These are phyloP conservation scores for Danaus melanippus DNA, from an alignment of 1,140 invertebrate genomes.

Conservation along the genomic window DNA sequence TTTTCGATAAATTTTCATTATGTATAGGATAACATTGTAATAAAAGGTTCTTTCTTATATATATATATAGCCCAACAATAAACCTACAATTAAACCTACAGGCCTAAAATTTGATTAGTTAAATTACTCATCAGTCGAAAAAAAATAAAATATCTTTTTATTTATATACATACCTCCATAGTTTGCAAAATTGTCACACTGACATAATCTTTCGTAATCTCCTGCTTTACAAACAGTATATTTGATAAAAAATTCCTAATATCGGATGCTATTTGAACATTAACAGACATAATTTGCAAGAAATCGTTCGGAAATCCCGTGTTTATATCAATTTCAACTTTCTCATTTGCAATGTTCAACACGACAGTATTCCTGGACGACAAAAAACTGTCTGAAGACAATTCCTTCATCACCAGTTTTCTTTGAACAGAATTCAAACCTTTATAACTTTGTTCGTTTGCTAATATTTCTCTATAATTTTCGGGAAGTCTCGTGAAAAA, in stretches of 20 bases:
- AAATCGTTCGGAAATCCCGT: constrained; percentile 32
- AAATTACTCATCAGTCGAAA: too few species aligned
- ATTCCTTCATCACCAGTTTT: constrained; percentile 25
- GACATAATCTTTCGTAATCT: too few species aligned
- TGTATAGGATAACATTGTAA: too few species aligned
- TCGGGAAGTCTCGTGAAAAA: constrained; percentile 39
- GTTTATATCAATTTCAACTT: constrained; percentile 31
- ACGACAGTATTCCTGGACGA: constrained; percentile 29
- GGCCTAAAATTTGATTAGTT: too few species aligned
- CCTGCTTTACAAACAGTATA: constrained; percentile 18
- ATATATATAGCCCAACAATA: too few species aligned
- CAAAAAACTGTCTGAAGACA: constrained; percentile 40
- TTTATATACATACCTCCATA: too few species aligned
- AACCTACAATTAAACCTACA: too few species aligned
- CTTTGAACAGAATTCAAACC: constrained; percentile 28
- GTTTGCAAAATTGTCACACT: too few species aligned
- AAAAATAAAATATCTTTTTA: too few species aligned
- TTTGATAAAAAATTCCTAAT: constrained; percentile 45
- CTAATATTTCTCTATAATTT: constrained; percentile 32
- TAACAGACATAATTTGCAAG: constrained; percentile 32
- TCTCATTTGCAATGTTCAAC: constrained; percentile 32
- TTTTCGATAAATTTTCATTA: too few species aligned
- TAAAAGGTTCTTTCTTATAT: too few species aligned
- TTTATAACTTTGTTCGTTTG: constrained; percentile 20
- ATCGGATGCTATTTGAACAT: constrained; percentile 31